Conservation (phyloP, 1,140 invertebrate genomes). For the Lerema accius region DNA sequence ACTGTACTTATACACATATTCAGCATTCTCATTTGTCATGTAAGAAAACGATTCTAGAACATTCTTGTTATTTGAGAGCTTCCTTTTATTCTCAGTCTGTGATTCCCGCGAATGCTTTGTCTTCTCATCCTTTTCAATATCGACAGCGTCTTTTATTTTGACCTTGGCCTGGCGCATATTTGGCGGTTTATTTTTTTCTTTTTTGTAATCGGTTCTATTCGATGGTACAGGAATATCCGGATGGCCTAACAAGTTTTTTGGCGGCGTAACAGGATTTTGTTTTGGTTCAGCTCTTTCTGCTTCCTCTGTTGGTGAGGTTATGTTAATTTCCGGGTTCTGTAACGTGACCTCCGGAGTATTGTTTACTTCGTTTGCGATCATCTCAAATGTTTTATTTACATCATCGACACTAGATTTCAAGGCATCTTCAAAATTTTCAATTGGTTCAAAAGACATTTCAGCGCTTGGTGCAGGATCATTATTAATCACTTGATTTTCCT, state of each 20-base stretch:
- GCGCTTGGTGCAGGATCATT: not conserved
- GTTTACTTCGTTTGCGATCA: slow-evolving; percentile 61
- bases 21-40: slow-evolving; percentile 61
- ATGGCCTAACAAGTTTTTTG: slow-evolving; percentile 83
- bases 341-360: slow-evolving; percentile 21
- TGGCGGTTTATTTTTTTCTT: slow-evolving; percentile 78
- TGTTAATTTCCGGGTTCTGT: slow-evolving; percentile 64
- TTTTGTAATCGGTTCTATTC: slow-evolving; percentile 82
- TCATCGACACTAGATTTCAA: slow-evolving; percentile 70
- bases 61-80: slow-evolving; percentile 50
- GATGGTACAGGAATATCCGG: slow-evolving; percentile 81
- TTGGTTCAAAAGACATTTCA: slow-evolving; percentile 53
- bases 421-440: slow-evolving; percentile 76
- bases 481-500: slow-evolving; percentile 1
- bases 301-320: slow-evolving; percentile 62
- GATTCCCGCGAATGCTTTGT: slow-evolving; percentile 61
- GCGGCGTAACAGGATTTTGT: slow-evolving; percentile 63
- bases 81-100: slow-evolving; percentile 54
- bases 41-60: slow-evolving; percentile 49
- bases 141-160: slow-evolving; percentile 73
- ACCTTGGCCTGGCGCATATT: slow-evolving; percentile 68
- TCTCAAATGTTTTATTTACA: slow-evolving; percentile 73
- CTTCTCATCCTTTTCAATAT: slow-evolving; percentile 47
- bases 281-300: slow-evolving; percentile 45
- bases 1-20: slow-evolving; percentile 80